Conservation (phyloP, 92 coral and sea anemone species). For the Umimayanthus chanpuru region DNA sequence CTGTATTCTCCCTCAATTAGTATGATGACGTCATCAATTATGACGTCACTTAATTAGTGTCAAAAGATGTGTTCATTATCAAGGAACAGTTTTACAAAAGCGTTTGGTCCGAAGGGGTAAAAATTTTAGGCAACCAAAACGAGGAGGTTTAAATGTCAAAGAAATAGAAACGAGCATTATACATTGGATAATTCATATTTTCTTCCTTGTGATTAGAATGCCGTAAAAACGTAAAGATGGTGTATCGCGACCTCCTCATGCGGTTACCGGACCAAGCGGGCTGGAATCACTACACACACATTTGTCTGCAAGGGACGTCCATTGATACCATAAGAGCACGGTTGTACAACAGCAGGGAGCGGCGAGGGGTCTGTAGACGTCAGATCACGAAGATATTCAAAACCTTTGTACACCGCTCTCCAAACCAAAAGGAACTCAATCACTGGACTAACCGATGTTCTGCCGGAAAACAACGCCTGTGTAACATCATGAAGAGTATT, state of each 20-base stretch:
- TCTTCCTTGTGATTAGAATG: constrained; percentile 1
- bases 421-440: constrained; percentile 14
- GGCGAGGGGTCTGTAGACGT: constrained; percentile 21
- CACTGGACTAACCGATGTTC: constrained; percentile 22
- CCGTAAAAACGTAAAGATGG: constrained; percentile 26
- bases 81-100: too few species aligned
- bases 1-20: too few species aligned
- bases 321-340: constrained; percentile 11
- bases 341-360: constrained; percentile 33
- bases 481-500: constrained; percentile 23
- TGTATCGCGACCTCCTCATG: constrained; percentile 34
- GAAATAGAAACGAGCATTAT: not conserved
- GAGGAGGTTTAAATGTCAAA: not conserved
- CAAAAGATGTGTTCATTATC: too few species aligned
- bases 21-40: too few species aligned
- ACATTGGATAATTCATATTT: not conserved
- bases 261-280: constrained; percentile 14
- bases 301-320: constrained; percentile 20
- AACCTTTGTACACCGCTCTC: constrained; percentile 20
- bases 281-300: constrained; percentile 26
- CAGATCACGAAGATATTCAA: constrained; percentile 27
- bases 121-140: not conserved
- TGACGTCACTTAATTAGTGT: too few species aligned
- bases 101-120: too few species aligned
- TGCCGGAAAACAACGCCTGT: constrained; percentile 19